A percentile compares a stretch with the other conserved stretches of the same genome.
These are phyloP conservation scores for Anaspis maculata DNA, from an alignment of 2,888 invertebrate species.

Conservation along the genomic window DNA sequence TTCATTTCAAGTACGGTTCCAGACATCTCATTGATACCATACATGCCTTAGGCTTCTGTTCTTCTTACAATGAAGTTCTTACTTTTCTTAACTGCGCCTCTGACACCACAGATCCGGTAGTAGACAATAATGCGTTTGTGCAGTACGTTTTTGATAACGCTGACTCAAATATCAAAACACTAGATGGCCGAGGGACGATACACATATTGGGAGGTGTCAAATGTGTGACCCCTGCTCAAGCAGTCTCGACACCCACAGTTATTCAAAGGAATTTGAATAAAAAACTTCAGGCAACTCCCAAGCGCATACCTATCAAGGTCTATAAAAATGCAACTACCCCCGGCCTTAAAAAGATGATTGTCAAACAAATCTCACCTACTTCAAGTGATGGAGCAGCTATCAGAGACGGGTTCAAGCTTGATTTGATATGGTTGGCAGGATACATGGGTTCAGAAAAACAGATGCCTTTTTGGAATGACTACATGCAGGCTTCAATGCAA, in stretches of 20 bases:
- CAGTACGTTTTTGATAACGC: constrained; percentile 16
- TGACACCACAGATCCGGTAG: no score
- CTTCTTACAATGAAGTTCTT: constrained; percentile 10
- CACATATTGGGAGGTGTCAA: constrained; percentile 16
- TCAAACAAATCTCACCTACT: neutral
- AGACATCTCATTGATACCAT: neutral
- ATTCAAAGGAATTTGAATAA: neutral
- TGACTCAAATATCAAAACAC: constrained; percentile 9
- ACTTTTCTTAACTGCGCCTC: neutral
- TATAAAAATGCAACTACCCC: neutral
- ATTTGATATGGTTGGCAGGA: neutral
- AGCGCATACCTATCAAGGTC: neutral
- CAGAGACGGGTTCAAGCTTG: neutral
- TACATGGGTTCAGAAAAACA: neutral
- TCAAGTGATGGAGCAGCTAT: neutral
- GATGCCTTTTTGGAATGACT: neutral
- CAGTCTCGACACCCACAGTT: no score
- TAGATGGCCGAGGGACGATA: constrained; percentile 11
- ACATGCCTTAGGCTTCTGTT: constrained; percentile 8
- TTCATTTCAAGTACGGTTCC: neutral
- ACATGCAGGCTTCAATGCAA: neutral
- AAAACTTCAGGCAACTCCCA: no score
- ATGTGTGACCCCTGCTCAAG: neutral
- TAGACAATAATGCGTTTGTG: neutral
- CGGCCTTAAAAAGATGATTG: neutral